Percentiles rank a stretch among this genome's conserved stretches.
These are phyloP conservation scores for Drosophila lowei DNA, from an alignment of 1,140 invertebrate species.

Conservation along the genomic window DNA sequence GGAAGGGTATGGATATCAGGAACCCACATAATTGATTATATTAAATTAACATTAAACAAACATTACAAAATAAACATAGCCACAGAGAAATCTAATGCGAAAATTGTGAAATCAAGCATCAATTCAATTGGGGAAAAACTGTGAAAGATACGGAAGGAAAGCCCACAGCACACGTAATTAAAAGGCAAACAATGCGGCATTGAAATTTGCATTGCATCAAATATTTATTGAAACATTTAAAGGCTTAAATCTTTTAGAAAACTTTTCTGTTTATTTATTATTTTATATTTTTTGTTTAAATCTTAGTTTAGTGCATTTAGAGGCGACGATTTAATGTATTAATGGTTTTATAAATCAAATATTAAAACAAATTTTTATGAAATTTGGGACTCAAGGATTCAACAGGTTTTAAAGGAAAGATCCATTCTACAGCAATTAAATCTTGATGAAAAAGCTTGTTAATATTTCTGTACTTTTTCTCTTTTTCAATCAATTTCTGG, in stretches of 20 bases:
- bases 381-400: too few relatives aligned
- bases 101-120: constrained; percentile 51
- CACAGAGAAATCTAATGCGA: constrained; percentile 23
- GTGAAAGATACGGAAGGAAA: constrained; percentile 37
- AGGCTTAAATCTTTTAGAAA: constrained; percentile 3
- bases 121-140: constrained; percentile 56
- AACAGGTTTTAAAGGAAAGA: too few relatives aligned
- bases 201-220: constrained; percentile 9
- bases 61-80: constrained; percentile 56
- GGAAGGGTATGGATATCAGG: background rate
- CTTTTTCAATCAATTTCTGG: too few relatives aligned
- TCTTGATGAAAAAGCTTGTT: too few relatives aligned
- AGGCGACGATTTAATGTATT: background rate
- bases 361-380: background rate
- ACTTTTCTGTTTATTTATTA: too few relatives aligned
- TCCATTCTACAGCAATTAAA: too few relatives aligned
- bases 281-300: background rate
- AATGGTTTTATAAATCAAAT: background rate
- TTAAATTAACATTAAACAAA: constrained; percentile 73
- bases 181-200: constrained; percentile 51
- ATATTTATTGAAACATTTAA: constrained; percentile 14
- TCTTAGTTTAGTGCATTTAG: constrained; percentile 25
- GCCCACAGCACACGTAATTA: constrained; percentile 56
- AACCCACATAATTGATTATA: constrained; percentile 63
- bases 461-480: too few relatives aligned